Percentiles rank a stretch among this genome's conserved stretches.
Evolutionary conservation across 2,113 vertebrate genomes (phyloP).

Genomic region (Chaenogobius annularis): DNA sequence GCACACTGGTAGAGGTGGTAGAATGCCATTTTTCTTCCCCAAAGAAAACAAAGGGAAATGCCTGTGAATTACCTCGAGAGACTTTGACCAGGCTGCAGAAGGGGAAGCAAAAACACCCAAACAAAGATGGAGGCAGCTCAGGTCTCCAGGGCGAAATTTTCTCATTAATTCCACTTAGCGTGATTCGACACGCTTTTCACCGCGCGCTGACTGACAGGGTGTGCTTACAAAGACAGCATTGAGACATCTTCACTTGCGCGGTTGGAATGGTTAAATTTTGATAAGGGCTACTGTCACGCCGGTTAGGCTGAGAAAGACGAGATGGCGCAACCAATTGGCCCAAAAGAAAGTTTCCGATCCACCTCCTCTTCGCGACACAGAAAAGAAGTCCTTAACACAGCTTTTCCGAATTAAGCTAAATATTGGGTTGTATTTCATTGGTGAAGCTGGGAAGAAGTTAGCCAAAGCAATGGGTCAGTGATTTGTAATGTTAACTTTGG

Average conservation of each 20-base stretch:
- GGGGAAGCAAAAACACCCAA: conserved; percentile 56
- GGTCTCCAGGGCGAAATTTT: conserved; percentile 59
- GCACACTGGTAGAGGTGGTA: conserved; percentile 45
- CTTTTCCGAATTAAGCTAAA: conserved; percentile 66
- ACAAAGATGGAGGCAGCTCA: conserved; percentile 52
- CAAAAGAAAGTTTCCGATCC: conserved; percentile 42
- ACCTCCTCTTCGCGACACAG: conserved; percentile 29
- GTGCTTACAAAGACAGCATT: conserved; percentile 51
- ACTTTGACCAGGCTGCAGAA: conserved; percentile 39
- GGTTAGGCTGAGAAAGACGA: conserved; percentile 29
- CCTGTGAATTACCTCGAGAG: conserved; percentile 72
- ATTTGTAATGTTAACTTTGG: conserved; percentile 41
- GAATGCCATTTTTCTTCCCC: conserved; percentile 23
- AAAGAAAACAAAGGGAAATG: conserved; percentile 66
- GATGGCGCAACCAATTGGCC: conserved; percentile 42
- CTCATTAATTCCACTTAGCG: conserved; percentile 73
- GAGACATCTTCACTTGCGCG: conserved; percentile 62
- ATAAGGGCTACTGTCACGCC: conserved; percentile 47
- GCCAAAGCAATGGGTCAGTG: conserved; percentile 46
- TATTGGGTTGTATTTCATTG: conserved; percentile 53
- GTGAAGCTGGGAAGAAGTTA: conserved; percentile 44
- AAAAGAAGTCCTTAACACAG: conserved; percentile 36
- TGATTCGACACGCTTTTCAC: conserved; percentile 58
- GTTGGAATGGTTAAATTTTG: conserved; percentile 33
- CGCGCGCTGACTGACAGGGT: conserved; percentile 56